Evolutionary conservation across 2,797 vertebrate species (phyloP), one percentile per base, ranked within the genome.

Genomic region (Sebastes jordani): DNA sequence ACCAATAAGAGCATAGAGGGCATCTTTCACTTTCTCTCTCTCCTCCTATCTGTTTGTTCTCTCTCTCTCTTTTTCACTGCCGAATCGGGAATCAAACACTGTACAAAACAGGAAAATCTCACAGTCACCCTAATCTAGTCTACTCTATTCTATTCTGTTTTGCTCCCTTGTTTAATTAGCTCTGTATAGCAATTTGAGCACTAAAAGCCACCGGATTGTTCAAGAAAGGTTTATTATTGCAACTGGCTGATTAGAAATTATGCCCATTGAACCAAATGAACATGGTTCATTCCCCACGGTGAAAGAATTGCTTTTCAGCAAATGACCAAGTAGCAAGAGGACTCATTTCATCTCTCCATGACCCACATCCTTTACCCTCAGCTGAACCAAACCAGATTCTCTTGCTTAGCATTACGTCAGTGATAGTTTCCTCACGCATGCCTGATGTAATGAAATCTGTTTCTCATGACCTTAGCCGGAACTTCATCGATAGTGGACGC

Each of bases 181-280:
- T 86, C 66, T 49, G 27, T 71, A 67, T 75, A 67, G 83, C 77
- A 74, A 85, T 92, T 87, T 86, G 62, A 80, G 68, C 60, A 70
- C 83, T 87, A 78, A 88, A 88, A 86, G 74, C 64, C 80, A 72
- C 61, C 4, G n/a, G 71, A 88, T 75, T 87, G 75, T 86, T 49
- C 2, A 25, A 87, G 56, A 88, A 89, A 87, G 88, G 80, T 88
- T 85, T 82, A 89, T 89, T 88, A 86, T 76, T 77, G 83, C 80
- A 88, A 83, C 81, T 68, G 71, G 68, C 77, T 88, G 87, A 89
- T 91, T 87, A 78, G 76, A 90, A 92, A 92, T 87, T 36, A 84
- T 80, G 83, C 64, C 80, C 49, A 77, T 76, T 86, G 88, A 90
- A 89, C 88, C 80, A 80, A 70, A 76, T 16, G 34, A 88, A 84